phyloP scores from a whole-genome alignment of 2,113 vertebrate genomes.

The Pontoporia blainvillei region DNA sequence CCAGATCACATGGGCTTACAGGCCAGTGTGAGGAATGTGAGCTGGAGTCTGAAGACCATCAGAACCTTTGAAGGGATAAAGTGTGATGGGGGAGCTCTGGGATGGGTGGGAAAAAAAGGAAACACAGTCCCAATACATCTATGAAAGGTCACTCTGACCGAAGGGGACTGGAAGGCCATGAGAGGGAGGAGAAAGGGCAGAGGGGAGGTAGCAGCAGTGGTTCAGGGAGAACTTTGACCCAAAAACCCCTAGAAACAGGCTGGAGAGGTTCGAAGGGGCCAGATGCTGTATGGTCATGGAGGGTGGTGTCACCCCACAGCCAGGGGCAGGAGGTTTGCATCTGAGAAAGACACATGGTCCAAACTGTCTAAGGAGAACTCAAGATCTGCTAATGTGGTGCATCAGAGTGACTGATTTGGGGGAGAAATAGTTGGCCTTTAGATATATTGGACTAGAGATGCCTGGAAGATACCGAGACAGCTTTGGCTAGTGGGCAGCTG shows the following conservation, averaged over 20 bases:
- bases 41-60: neutral
- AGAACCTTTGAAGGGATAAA: neutral
- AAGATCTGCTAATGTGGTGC: neutral
- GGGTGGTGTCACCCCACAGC: rapidly evolving
- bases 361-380: neutral
- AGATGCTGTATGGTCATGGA: too few species aligned
- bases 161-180: neutral
- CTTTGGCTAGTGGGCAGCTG: neutral
- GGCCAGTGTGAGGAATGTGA: neutral
- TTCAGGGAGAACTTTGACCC: neutral
- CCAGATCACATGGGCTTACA: rapidly evolving
- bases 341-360: neutral
- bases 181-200: neutral
- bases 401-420: neutral
- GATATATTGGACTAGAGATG: neutral
- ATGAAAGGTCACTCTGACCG: neutral
- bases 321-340: neutral
- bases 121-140: neutral
- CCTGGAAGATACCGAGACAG: neutral
- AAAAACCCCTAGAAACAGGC: neutral
- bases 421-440: neutral
- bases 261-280: neutral
- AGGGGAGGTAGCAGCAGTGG: neutral
- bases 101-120: neutral
- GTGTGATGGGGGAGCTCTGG: neutral